Conservation (phyloP, 2,888 invertebrate species). For the Tiliacea aurago region DNA sequence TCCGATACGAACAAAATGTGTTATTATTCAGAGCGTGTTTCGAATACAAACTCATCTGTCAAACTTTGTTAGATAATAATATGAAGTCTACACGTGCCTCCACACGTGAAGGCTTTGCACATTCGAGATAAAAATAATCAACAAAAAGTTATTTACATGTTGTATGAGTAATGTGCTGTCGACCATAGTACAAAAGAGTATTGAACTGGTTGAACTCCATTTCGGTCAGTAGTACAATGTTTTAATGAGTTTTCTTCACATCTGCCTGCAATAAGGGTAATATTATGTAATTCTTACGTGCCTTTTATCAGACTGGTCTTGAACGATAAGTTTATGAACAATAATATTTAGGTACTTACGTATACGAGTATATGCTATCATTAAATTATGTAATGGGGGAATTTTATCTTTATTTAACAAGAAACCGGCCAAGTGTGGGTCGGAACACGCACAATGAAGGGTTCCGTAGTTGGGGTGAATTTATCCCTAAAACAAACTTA, state of each 20-base stretch:
- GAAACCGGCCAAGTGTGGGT: too few species aligned
- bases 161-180: constrained; percentile 35
- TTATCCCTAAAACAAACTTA: too few species aligned
- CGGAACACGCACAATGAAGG: too few species aligned
- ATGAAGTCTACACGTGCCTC: constrained; percentile 29
- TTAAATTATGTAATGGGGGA: constrained; percentile 6
- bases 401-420: constrained; percentile 27
- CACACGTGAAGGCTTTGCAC: constrained; percentile 39
- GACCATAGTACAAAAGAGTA: constrained; percentile 21
- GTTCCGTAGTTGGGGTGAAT: too few species aligned
- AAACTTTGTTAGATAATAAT: constrained; percentile 22
- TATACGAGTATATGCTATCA: constrained; percentile 12
- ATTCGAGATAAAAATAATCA: constrained; percentile 37
- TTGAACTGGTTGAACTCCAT: constrained; percentile 45
- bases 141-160: constrained; percentile 51
- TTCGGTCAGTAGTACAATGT: constrained; percentile 42
- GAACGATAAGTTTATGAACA: constrained; percentile 42
- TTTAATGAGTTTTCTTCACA: constrained; percentile 12
- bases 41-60: constrained; percentile 20
- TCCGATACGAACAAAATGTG: constrained; percentile 7
- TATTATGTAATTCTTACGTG: constrained; percentile 17
- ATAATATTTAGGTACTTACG: constrained; percentile 27
- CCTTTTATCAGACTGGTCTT: constrained; percentile 33
- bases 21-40: constrained; percentile 5
- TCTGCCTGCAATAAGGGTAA: neutral